phyloP scores from a whole-genome alignment of 2,113 vertebrate species.

The Saccopteryx bilineata region DNA sequence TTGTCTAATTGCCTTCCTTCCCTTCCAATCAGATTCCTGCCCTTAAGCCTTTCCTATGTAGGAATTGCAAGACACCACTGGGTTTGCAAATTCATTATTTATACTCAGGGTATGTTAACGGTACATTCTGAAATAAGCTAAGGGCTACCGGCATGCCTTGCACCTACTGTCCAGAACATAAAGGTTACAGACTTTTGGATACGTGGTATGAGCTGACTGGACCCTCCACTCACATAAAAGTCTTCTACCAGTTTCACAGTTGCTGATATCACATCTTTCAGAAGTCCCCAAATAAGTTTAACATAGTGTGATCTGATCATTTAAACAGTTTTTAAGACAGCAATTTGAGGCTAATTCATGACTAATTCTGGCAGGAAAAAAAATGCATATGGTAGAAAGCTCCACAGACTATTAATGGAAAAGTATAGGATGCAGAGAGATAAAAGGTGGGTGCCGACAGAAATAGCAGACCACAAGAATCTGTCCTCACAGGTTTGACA shows the following conservation, averaged over 20 bases:
- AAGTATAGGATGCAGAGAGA: neutral
- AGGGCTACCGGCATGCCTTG: neutral
- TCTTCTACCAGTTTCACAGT: too few relatives aligned
- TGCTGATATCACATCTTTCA: too few relatives aligned
- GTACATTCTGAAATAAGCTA: conserved; percentile 18
- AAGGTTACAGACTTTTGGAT: neutral
- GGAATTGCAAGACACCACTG: neutral
- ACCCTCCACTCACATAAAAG: too few relatives aligned
- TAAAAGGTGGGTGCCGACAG: neutral
- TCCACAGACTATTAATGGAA: neutral
- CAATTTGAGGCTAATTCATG: conserved; percentile 11
- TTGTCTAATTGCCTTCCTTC: neutral
- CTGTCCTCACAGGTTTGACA: neutral
- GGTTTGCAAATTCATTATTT: neutral
- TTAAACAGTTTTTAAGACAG: neutral
- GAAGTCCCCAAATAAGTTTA: too few relatives aligned
- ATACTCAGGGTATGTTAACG: conserved; percentile 20
- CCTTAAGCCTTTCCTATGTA: neutral
- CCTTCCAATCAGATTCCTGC: neutral
- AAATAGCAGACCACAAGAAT: neutral
- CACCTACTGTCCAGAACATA: neutral
- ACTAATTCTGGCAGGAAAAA: neutral
- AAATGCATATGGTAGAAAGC: neutral
- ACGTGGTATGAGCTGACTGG: too few relatives aligned
- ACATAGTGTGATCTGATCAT: too few relatives aligned